Evolutionary conservation across 2,888 invertebrate species (phyloP), one percentile per base, ranked within the genome.

Genomic region (Rhynchonema sp.): DNA sequence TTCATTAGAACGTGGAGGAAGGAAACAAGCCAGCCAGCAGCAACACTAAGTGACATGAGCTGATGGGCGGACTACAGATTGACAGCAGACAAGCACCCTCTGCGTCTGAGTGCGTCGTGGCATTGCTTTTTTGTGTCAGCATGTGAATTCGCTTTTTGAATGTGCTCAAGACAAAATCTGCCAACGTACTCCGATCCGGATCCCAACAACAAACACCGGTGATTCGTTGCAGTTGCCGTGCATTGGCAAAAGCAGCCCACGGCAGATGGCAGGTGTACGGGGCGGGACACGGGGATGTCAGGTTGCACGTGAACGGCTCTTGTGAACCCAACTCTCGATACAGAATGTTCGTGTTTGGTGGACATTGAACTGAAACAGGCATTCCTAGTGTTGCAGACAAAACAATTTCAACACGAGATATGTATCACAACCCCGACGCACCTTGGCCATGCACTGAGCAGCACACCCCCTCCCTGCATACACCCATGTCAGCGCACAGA

Each of bases 351-450:
- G 54, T 27, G 6, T 27, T 20, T 25, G 54, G 27, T 13, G 54
- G 54, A 27, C 54, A 49, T 49, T 49, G 9, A 13, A 49, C 49
- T 49, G 49, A 49, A 49, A 49, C 3, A n/a, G 49, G 9, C 20
- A n/a, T 6, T n/a, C 13, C 20, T 6, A 20, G 49, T 49, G n/a
- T 49, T n/a, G n/a, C n/a, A n/a, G 29, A 25, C n/a, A 28, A 26
- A 38, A 27, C 59, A 22, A 60, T 59, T 27, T 60, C 56, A 38
- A 56, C 58, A 49, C 22, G 29, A 13, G 6, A 46, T 22, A 46
- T n/a, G n/a, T n/a, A n/a, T n/a, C n/a, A n/a, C n/a, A n/a, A n/a
- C n/a, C n/a, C n/a, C n/a, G n/a, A n/a, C n/a, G n/a, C 28, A 38
- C 38, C 17, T 38, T 38, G 38, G 6, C 38, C 38, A 17, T 13